These are phyloP conservation scores for Eupithecia subfuscata DNA, from an alignment of 2,888 invertebrate species.

Conservation along the genomic window DNA sequence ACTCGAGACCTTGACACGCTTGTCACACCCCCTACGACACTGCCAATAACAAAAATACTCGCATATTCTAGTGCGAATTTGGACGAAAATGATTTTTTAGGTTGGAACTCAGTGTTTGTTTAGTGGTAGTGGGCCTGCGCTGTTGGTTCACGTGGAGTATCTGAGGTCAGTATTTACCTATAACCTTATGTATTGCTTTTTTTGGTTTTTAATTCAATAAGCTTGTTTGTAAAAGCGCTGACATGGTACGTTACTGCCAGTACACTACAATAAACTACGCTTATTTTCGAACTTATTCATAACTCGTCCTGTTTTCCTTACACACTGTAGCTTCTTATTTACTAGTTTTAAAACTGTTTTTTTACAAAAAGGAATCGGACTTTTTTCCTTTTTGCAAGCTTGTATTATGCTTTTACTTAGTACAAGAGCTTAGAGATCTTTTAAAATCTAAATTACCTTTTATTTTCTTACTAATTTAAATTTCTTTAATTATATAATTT, in stretches of 20 bases:
- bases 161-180: conserved; percentile 56
- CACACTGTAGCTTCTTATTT: background rate
- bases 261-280: background rate
- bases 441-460: background rate
- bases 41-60: conserved; percentile 37
- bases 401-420: background rate
- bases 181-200: conserved; percentile 25
- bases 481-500: background rate
- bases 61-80: conserved; percentile 20
- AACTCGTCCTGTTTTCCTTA: background rate
- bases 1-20: conserved; percentile 73
- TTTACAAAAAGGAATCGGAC: background rate
- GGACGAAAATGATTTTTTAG: conserved; percentile 31
- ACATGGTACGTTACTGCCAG: background rate
- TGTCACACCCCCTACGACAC: conserved; percentile 64
- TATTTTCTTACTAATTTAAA: background rate
- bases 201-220: conserved; percentile 23
- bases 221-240: conserved; percentile 8
- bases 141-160: conserved; percentile 57
- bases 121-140: conserved; percentile 57
- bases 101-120: conserved; percentile 51
- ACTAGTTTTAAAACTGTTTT: background rate
- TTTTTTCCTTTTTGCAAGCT: background rate
- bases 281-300: background rate
- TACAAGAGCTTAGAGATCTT: background rate